Base-by-base conservation (phyloP, 2,113 vertebrate genomes). In the Eclectus roratus region DNA sequence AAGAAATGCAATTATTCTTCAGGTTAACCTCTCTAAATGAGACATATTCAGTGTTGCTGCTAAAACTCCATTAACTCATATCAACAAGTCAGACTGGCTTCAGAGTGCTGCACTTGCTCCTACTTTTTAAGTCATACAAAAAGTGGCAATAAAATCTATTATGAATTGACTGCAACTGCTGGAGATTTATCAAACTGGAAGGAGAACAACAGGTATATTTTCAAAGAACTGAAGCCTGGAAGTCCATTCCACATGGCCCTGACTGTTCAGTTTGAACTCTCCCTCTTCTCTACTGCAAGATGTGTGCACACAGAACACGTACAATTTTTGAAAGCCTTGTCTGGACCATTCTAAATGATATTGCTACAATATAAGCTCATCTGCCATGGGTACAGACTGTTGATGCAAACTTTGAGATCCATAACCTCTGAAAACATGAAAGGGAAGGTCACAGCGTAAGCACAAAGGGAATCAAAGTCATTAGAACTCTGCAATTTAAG, bases 251-350 rank as follows among this genome's bases (percentile, higher is more conserved):
- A 46, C 2, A 0, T 11, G 33, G 17, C 19, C 43, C 37, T 37
- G 19, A 21, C 44, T 43, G 5, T 61, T 47, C 58, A 76, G 17
- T 39, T 58, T 58, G 13, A 73, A 49, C 8, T 31, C 28, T 9
- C 33, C 39, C 17, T 50, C 21, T 72, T 53, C n/a, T 70, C 17
- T 14, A 41, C 25, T 46, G 17, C 68, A 77, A 65, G 23, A 90
- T 2, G 4, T 3, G 3, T 2, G 2, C 18, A 64, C 21, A 41
- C 24, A 47, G 37, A 52, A 41, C 1, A 49, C 0, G 1, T 3
- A 2, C 4, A 27, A 23, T 46, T 70, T 82, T 17, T 56, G 0
- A 2, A 94, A 84, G 31, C 16, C 20, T 81, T 35, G 14, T 15
- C 69, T 50, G 49, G 13, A 61, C 8, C 46, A 24, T 37, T 60